Conservation (phyloP, 2,797 vertebrate genomes). For the Enteromius afrohamiltoni region DNA sequence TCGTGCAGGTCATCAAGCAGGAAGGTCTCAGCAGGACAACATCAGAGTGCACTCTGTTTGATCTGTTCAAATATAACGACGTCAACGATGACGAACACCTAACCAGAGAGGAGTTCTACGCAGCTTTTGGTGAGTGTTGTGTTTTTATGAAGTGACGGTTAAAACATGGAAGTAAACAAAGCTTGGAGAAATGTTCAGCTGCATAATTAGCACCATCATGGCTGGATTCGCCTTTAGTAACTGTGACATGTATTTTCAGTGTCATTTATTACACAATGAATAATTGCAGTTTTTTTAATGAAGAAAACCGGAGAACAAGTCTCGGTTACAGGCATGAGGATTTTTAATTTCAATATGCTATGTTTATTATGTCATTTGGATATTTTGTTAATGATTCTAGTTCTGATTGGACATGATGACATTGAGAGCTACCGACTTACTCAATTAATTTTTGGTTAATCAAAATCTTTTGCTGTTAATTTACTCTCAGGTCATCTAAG, state of each 20-base stretch:
- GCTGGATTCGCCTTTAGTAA: not conserved
- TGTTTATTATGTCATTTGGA: slow-evolving; percentile 66
- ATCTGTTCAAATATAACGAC: slow-evolving; percentile 94
- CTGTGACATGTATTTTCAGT: slow-evolving; percentile 2
- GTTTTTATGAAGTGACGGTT: not conserved
- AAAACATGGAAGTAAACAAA: not conserved
- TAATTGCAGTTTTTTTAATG: slow-evolving; percentile 4
- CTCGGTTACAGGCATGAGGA: slow-evolving; percentile 29
- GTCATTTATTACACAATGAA: not conserved
- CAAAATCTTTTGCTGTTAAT: not conserved
- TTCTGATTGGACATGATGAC: not conserved
- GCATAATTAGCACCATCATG: slow-evolving; percentile 5
- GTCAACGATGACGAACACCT: slow-evolving; percentile 86
- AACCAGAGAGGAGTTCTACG: slow-evolving; percentile 90
- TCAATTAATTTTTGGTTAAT: not conserved
- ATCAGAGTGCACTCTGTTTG: slow-evolving; percentile 88
- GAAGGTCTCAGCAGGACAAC: slow-evolving; percentile 85
- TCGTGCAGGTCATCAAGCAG: slow-evolving; percentile 87
- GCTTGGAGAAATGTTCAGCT: not conserved
- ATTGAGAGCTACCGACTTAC: not conserved
- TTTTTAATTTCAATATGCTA: slow-evolving; percentile 49
- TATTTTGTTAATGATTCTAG: slow-evolving; percentile 58
- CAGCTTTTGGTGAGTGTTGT: slow-evolving; percentile 88
- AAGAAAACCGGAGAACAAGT: slow-evolving; percentile 30
- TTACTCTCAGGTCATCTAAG: not conserved